Percentiles rank a stretch among this genome's conserved stretches.
Conservation (phyloP, 2,113 vertebrate genomes). For the Euleptes europaea region DNA sequence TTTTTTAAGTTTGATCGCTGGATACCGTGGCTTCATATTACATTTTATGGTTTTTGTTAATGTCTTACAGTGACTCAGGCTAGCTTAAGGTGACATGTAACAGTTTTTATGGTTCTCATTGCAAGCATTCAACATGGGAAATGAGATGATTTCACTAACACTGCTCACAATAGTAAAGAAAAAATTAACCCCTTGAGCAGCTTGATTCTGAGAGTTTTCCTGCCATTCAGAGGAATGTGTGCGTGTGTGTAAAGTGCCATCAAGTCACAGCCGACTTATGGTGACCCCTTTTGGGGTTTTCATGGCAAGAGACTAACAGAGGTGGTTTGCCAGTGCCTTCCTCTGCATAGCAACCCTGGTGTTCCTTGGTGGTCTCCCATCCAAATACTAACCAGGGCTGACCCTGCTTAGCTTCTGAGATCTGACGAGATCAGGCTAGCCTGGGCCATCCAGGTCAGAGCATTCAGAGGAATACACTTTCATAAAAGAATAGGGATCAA, state of each 20-base stretch:
- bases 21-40: slow-evolving; percentile 1
- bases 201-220: neutral
- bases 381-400: too few relatives aligned
- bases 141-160: slow-evolving; percentile 43
- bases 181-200: slow-evolving; percentile 26
- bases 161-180: slow-evolving; percentile 31
- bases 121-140: slow-evolving; percentile 38
- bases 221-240: neutral
- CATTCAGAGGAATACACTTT: rapidly evolving
- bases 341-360: too few relatives aligned
- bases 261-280: too few relatives aligned
- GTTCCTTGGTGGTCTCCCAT: too few relatives aligned
- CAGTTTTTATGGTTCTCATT: slow-evolving; percentile 51
- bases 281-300: too few relatives aligned
- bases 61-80: slow-evolving; percentile 42
- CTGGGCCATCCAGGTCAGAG: too few relatives aligned
- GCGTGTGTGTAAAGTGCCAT: too few relatives aligned
- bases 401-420: too few relatives aligned
- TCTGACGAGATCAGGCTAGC: too few relatives aligned
- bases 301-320: too few relatives aligned
- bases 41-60: slow-evolving; percentile 45
- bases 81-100: slow-evolving; percentile 44
- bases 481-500: neutral
- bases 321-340: too few relatives aligned
- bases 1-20: slow-evolving; percentile 45